phyloP scores from a whole-genome alignment of 2,113 vertebrate genomes.

The Microcebus jonahi region DNA sequence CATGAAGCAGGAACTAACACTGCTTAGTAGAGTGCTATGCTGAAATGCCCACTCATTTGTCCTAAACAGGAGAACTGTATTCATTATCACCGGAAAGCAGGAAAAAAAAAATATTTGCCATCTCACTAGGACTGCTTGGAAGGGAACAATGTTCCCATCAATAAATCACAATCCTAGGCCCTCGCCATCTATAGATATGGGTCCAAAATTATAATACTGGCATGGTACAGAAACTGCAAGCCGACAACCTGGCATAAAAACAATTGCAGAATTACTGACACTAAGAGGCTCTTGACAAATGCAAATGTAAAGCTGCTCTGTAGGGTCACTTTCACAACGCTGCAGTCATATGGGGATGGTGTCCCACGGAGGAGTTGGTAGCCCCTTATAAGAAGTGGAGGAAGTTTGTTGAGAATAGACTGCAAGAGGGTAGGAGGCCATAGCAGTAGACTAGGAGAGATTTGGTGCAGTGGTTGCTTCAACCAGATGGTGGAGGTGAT shows the following conservation, averaged over 20 bases:
- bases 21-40: background rate
- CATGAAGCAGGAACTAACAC: background rate
- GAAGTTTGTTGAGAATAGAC: background rate
- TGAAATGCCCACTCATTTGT: background rate
- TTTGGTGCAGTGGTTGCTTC: rapidly evolving
- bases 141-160: background rate
- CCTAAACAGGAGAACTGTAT: background rate
- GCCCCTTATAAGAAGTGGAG: background rate
- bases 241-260: background rate
- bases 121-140: background rate
- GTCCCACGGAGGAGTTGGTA: background rate
- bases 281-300: background rate
- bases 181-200: background rate
- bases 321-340: background rate
- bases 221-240: background rate
- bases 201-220: background rate
- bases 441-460: background rate
- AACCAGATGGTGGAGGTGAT: background rate
- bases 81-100: background rate
- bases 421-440: background rate
- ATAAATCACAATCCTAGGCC: background rate
- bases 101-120: background rate
- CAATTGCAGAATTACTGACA: background rate
- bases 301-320: background rate
- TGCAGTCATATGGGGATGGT: background rate